phyloP scores from a whole-genome alignment of 2,888 invertebrate species.

The Anoncus sp. region DNA sequence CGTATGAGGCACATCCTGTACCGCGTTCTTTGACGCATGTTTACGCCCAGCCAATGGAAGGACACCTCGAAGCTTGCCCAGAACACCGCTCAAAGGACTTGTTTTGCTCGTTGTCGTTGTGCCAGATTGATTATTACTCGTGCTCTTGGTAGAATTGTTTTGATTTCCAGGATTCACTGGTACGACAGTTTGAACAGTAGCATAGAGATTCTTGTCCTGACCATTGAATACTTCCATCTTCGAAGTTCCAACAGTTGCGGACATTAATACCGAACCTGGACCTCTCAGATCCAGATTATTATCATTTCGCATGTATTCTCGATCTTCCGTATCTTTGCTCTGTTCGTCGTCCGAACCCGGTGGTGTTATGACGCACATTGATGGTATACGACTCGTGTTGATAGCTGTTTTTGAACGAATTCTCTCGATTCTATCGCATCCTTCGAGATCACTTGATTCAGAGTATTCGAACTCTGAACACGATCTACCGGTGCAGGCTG shows the following conservation, averaged over 20 bases:
- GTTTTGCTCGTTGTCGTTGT: slow-evolving; percentile 66
- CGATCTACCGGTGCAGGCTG: slow-evolving; percentile 88
- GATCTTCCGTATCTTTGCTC: slow-evolving; percentile 80
- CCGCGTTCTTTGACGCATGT: slow-evolving; percentile 62
- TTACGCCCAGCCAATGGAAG: slow-evolving; percentile 78
- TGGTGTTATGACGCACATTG: slow-evolving; percentile 96
- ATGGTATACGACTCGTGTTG: slow-evolving; percentile 94
- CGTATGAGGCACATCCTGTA: slow-evolving; percentile 41
- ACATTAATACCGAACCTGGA: slow-evolving; percentile 78
- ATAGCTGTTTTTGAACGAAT: slow-evolving; percentile 94
- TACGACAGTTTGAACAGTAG: slow-evolving; percentile 79
- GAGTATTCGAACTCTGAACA: slow-evolving; percentile 93
- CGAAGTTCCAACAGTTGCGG: slow-evolving; percentile 80
- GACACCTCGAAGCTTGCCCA: slow-evolving; percentile 87
- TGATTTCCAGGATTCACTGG: slow-evolving; percentile 52
- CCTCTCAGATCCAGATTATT: slow-evolving; percentile 65
- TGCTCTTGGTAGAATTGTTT: slow-evolving; percentile 41
- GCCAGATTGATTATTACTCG: slow-evolving; percentile 55
- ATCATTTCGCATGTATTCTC: slow-evolving; percentile 43
- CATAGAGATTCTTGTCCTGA: slow-evolving; percentile 81
- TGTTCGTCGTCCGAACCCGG: slow-evolving; percentile 94
- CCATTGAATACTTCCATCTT: slow-evolving; percentile 82
- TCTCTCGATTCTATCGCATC: slow-evolving; percentile 94
- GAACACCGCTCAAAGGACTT: slow-evolving; percentile 88
- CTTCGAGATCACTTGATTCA: slow-evolving; percentile 94